Percentiles rank a stretch among this genome's conserved stretches.
Conservation (phyloP, 2,797 vertebrate species). For the Nannoperca obscura region DNA sequence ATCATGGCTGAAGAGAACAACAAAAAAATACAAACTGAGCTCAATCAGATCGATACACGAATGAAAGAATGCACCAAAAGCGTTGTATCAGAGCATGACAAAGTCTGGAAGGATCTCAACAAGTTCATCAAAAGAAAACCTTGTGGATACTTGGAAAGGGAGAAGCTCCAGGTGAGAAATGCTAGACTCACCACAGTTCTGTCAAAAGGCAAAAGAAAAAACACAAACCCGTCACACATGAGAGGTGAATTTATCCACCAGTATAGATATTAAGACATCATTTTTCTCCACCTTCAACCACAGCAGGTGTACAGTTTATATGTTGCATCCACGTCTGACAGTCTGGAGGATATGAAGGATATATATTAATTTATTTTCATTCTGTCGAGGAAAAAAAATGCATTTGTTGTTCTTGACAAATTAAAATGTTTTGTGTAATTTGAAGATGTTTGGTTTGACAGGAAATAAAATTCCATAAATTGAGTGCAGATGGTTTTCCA, state of each 20-base stretch:
- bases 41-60: neutral
- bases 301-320: neutral
- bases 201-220: neutral
- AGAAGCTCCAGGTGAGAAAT: neutral
- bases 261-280: neutral
- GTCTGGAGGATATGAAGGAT: neutral
- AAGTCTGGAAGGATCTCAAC: neutral
- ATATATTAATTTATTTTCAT: neutral
- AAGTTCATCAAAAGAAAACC: neutral
- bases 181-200: neutral
- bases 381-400: neutral
- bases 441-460: neutral
- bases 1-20: neutral
- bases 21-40: too few species aligned
- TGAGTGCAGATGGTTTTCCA: neutral
- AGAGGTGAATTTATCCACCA: neutral
- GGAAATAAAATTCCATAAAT: neutral
- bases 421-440: neutral
- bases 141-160: neutral
- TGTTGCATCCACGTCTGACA: neutral
- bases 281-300: neutral
- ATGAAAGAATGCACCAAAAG: neutral
- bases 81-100: accelerated
- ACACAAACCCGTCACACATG: neutral
- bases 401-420: neutral